Evolutionary conservation across 2,888 invertebrate species (phyloP), one percentile per base, ranked within the genome.

Genomic region (Drosophila planitibia): DNA sequence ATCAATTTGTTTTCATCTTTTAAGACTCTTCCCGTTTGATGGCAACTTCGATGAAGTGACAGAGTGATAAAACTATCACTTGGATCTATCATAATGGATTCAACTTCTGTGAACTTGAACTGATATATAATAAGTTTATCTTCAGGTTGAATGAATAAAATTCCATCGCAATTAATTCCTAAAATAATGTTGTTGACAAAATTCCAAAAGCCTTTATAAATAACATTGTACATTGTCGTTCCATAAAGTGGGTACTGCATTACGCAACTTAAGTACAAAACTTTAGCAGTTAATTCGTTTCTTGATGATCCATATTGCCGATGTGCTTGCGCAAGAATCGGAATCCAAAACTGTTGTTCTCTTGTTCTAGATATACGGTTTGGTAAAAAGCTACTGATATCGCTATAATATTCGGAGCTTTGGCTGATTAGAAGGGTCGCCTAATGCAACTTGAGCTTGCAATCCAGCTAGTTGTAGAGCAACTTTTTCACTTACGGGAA

Each of bases 181-280:
- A 99, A 94, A 6, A 98, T 95, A 33, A 96, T 94, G 79, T 94
- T 94, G 83, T 94, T 95, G 19, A 91, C 98, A 91, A 98, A 98
- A 7, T 97, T 97, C 97, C 98, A 98, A 91, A 98, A 98, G 19
- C 98, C 98, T 81, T 98, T 96, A 93, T 98, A 99, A 0, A 97
- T 97, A 72, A 98, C 98, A 16, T 96, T 96, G 94, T 97, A 98
- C 91, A 97, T 95, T 1, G 97, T 97, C 70, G 97, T 97, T 9
- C 98, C 98, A 82, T 97, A 98, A 1, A 99, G 94, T 0, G 98
- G 98, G 93, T 98, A 99, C 93, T 99, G 98, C 97, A 98, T 98
- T 7, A 99, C 98, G 91, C 98, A 98, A 0, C 98, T 97, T 74
- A 99, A 94, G 93, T 99, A 99, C 79, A 98, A 94, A 30, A 98